These are phyloP conservation scores for Sphinx pinastri DNA, from an alignment of 2,888 invertebrate species.

Conservation along the genomic window DNA sequence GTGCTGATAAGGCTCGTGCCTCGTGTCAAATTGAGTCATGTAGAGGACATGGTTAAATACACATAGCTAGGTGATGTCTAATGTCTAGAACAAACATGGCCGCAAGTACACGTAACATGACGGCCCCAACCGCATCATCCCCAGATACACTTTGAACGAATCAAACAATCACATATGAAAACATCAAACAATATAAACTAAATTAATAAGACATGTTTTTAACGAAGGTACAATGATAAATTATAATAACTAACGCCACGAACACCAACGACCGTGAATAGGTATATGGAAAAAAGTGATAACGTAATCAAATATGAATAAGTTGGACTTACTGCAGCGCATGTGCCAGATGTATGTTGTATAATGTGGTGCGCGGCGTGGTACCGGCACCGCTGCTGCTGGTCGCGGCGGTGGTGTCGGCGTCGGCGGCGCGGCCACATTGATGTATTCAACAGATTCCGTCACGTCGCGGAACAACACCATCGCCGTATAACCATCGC, in stretches of 20 bases:
- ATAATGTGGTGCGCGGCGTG: slow-evolving; percentile 61
- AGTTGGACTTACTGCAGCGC: slow-evolving; percentile 56
- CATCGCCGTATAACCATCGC: slow-evolving; percentile 43
- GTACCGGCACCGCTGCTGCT: slow-evolving; percentile 47
- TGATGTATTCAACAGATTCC: slow-evolving; percentile 37
- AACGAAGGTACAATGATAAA: not conserved
- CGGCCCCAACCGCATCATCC: slow-evolving; percentile 39
- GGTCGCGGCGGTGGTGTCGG: not conserved
- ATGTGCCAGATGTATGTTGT: slow-evolving; percentile 59
- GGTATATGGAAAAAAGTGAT: slow-evolving; percentile 28
- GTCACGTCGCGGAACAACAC: slow-evolving; percentile 47
- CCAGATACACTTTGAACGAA: slow-evolving; percentile 30
- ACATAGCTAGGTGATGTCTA: slow-evolving; percentile 55
- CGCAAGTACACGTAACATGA: slow-evolving; percentile 52
- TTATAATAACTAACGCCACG: not conserved
- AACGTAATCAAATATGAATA: slow-evolving; percentile 36
- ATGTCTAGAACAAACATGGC: slow-evolving; percentile 69
- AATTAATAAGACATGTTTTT: not conserved
- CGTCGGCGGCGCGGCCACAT: slow-evolving; percentile 15
- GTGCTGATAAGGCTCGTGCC: slow-evolving; percentile 48
- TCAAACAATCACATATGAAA: not conserved
- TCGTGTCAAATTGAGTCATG: slow-evolving; percentile 54
- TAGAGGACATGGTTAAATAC: slow-evolving; percentile 52
- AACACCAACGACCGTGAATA: slow-evolving; percentile 1
- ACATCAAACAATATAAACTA: not conserved